Base-by-base conservation (phyloP, 1,140 invertebrate genomes). In the Orius laevigatus region DNA sequence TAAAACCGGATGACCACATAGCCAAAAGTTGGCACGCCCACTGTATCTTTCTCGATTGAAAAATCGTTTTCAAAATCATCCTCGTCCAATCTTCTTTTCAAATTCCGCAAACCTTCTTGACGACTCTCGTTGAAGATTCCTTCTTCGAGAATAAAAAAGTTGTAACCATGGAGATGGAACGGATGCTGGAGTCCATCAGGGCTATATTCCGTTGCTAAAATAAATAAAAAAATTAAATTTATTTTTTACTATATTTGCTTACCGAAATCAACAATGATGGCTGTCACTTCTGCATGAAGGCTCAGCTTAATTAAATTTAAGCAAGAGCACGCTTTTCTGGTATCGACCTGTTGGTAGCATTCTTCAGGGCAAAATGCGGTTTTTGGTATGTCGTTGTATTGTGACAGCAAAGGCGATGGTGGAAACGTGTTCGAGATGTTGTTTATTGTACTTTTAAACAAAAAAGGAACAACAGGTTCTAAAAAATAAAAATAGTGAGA, bases 111-210 rank as follows among this genome's bases (percentile, higher is more conserved):
- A 3, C 25, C 25, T 25, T 25, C 25, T 25, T 25, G 25, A 4
- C 25, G 25, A 25, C 36, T 14, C 36, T 5, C 36, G 9, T 39
- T 39, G 18, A 51, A 54, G 8, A 47, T 12, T 6, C 56, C 55
- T 15, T 42, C 34, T 9, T 44, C 43, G 35, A 58, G 11, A 4
- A 90, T 79, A 59, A 83, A 81, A 66, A 84, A 90, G 16, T 81
- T 70, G 58, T 85, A 81, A 40, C 86, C 87, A 68, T 90, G 87
- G 53, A 91, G 71, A 68, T 91, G 86, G 74, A 90, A 86, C 9
- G 85, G 85, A 72, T 91, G 85, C 57, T 81, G 84, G 54, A 86
- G 65, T 14, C 31, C 20, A 25, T 5, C 8, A 33, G 9, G 14
- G 3, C 4, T n/a, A 12, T 45, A 10, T 3, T 8, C 8, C 8